Conservation (phyloP, 2,113 vertebrate genomes). For the Mesitornis unicolor region DNA sequence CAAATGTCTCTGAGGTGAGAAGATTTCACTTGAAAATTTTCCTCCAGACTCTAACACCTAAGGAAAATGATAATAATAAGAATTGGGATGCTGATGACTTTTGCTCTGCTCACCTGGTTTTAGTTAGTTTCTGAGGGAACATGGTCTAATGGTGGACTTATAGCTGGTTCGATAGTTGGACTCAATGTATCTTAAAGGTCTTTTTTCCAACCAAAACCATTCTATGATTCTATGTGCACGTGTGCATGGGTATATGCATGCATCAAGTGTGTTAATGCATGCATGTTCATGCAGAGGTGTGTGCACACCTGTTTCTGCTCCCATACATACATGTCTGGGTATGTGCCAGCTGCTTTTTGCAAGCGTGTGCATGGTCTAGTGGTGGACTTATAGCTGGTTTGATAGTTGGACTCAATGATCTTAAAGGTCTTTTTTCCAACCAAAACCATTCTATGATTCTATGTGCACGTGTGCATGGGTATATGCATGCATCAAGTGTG, state of each 20-base stretch:
- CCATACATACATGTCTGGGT: fast-evolving
- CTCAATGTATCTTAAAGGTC: no score
- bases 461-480: fast-evolving
- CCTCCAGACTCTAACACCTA: neutral
- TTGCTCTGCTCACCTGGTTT: neutral
- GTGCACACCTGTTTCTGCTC: no score
- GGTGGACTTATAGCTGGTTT: no score
- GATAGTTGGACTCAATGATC: no score
- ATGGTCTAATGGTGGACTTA: no score
- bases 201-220: no score
- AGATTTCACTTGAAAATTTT: neutral
- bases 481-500: no score
- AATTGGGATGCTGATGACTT: neutral
- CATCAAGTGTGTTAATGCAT: neutral
- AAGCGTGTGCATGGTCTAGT: no score
- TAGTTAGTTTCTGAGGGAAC: neutral
- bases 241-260: neutral
- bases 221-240: fast-evolving
- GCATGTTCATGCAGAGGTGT: neutral
- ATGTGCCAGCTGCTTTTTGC: neutral
- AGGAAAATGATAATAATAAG: neutral
- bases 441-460: no score
- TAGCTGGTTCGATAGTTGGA: no score
- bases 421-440: no score
- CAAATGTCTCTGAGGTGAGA: neutral